Base-by-base conservation (phyloP, 2,797 vertebrate genomes). In the Carduelis carduelis region DNA sequence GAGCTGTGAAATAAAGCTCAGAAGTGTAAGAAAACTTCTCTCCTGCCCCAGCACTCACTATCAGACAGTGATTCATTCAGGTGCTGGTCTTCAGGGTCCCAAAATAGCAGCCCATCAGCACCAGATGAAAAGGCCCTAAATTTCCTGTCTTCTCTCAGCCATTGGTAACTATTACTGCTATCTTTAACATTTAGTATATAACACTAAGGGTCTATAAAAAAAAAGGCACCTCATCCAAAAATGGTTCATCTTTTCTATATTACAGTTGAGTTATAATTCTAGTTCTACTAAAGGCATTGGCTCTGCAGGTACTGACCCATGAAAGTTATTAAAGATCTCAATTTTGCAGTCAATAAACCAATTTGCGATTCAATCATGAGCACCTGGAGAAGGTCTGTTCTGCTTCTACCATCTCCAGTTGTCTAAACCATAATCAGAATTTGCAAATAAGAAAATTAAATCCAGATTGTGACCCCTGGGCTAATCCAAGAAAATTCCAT, bases 311-410 rank as follows among this genome's bases (percentile, higher is more conserved):
- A 90, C 32, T 57, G 91, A 87, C 43, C 79, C 83, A 44, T 85
- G 86, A 85, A 95, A 93, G 59, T 89, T 94, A 87, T 64, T 91
- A 91, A 59, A 88, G 49, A 80, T 92, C 78, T 76, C 85, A 57
- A 27, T 95, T 87, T 82, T 63, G 64, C 60, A 91, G 89, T 87
- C 64, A 75, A 75, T 60, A 92, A 83, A 74, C 47, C 59, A 70
- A 70, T 63, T 64, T 91, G 69, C 2, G 49, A 83, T 76, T 83
- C n/a, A 39, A 20, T 92, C 71, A 44, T 3, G 11, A 72, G 68
- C 32, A 53, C 66, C 41, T 50, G 39, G 50, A 84, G 55, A 69
- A 91, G 27, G 35, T 55, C 74, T 74, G 13, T 41, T 88, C 32
- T 79, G 30, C 49, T 61, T 79, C 68, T 60, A 21, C 37, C 11